Conservation (phyloP, 2,113 vertebrate species). For the Silurus meridionalis region DNA sequence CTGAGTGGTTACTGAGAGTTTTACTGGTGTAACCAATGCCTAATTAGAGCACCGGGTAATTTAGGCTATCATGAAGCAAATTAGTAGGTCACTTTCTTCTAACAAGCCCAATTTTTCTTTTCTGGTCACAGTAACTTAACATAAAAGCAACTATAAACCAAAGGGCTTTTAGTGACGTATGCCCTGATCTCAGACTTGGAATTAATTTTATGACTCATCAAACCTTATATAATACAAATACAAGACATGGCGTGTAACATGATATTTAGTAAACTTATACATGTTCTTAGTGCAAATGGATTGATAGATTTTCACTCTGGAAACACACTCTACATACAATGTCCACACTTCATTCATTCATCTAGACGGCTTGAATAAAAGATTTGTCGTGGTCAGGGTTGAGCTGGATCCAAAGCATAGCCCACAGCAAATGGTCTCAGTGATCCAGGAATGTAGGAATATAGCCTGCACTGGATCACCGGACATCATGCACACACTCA, state of each 20-base stretch:
- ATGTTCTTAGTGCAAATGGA: neutral
- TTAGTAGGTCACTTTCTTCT: constrained; percentile 1
- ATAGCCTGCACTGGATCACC: neutral
- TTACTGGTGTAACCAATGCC: neutral
- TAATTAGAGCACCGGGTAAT: neutral
- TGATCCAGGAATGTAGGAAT: neutral
- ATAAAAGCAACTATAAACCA: neutral
- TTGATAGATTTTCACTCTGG: neutral
- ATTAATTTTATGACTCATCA: constrained; percentile 16
- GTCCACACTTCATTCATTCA: neutral
- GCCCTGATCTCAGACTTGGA: neutral
- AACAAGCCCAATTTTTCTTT: constrained; percentile 4
- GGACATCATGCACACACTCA: neutral
- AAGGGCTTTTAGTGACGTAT: constrained; percentile 20
- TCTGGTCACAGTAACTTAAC: neutral
- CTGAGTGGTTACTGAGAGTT: neutral
- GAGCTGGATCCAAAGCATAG: neutral
- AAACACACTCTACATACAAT: neutral
- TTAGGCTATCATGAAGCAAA: constrained; percentile 4
- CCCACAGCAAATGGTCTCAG: neutral
- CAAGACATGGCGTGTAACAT: neutral
- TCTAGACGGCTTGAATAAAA: neutral
- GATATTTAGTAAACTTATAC: neutral
- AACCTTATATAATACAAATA: neutral
- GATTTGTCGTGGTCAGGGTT: neutral